Percentiles rank a stretch among this genome's conserved stretches.
phyloP scores from a whole-genome alignment of 2,113 vertebrate genomes.

The Zingel zingel region DNA sequence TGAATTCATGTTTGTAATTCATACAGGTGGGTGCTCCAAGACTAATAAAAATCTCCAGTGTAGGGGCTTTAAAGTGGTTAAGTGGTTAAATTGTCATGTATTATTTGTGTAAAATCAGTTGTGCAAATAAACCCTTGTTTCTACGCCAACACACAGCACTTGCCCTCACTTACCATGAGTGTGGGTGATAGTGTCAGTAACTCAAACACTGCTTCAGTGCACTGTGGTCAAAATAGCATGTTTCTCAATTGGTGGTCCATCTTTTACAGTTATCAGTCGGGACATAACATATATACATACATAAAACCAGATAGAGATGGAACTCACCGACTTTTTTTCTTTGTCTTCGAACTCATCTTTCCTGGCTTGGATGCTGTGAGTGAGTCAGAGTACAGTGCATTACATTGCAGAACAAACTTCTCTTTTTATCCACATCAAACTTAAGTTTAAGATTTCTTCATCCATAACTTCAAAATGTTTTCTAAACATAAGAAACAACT shows the following conservation, averaged over 20 bases:
- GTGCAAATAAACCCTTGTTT: neutral
- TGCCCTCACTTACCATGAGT: neutral
- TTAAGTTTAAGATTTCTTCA: no score
- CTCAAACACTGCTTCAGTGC: neutral
- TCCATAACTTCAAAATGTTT: no score
- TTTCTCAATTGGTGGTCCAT: neutral
- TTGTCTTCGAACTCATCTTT: slow-evolving; percentile 63
- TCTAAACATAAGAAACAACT: no score
- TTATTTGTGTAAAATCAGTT: neutral
- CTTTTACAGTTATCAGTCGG: neutral
- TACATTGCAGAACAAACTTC: neutral
- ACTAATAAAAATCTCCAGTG: neutral
- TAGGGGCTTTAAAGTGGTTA: neutral
- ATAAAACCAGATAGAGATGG: neutral
- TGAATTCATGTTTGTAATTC: neutral
- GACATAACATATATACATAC: neutral
- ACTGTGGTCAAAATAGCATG: neutral
- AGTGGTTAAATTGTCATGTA: neutral
- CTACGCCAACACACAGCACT: neutral
- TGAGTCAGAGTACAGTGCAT: neutral
- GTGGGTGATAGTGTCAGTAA: neutral
- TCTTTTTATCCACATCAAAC: neutral
- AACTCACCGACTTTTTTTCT: slow-evolving; percentile 66
- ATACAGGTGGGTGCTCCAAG: neutral
- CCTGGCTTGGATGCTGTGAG: slow-evolving; percentile 30